A percentile compares a stretch with the other conserved stretches of the same genome.
Conservation (phyloP, 2,888 invertebrate genomes). For the Fabriciana adippe region DNA sequence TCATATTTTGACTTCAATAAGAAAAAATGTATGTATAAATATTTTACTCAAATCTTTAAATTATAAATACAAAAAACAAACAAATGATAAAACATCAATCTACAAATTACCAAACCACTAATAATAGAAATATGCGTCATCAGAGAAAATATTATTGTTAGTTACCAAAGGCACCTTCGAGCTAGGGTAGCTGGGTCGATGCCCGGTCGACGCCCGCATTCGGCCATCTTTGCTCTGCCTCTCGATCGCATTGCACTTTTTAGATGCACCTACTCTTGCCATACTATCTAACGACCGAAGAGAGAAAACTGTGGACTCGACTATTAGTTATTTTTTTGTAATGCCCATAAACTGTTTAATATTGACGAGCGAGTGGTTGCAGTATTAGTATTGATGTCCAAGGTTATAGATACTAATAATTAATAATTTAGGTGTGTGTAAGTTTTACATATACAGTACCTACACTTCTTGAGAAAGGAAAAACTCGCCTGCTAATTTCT, state of each 20-base stretch:
- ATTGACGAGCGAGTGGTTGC: too few species aligned
- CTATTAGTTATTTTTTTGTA: slow-evolving; percentile 10
- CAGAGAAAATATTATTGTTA: not conserved
- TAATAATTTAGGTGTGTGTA: too few species aligned
- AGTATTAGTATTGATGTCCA: too few species aligned
- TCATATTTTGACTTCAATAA: not conserved
- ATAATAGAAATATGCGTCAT: slow-evolving; percentile 7
- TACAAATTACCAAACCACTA: not conserved
- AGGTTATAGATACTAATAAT: too few species aligned
- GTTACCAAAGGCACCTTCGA: slow-evolving; percentile 37
- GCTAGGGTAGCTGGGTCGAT: slow-evolving; percentile 51
- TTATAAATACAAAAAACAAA: too few species aligned
- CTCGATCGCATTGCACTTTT: slow-evolving; percentile 79
- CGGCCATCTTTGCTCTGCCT: slow-evolving; percentile 63
- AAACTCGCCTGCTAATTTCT: too few species aligned
- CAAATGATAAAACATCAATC: not conserved
- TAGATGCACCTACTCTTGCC: slow-evolving; percentile 79
- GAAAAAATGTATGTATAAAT: not conserved
- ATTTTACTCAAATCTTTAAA: too few species aligned
- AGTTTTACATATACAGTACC: too few species aligned
- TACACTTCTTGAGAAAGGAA: too few species aligned
- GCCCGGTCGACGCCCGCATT: slow-evolving; percentile 79
- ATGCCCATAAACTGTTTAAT: too few species aligned
- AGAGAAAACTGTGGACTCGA: slow-evolving; percentile 49
- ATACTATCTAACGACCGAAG: slow-evolving; percentile 77